A percentile compares a stretch with the other conserved stretches of the same genome.
These are phyloP conservation scores for Lithobates pipiens DNA, from an alignment of 2,797 vertebrate species.

Conservation along the genomic window DNA sequence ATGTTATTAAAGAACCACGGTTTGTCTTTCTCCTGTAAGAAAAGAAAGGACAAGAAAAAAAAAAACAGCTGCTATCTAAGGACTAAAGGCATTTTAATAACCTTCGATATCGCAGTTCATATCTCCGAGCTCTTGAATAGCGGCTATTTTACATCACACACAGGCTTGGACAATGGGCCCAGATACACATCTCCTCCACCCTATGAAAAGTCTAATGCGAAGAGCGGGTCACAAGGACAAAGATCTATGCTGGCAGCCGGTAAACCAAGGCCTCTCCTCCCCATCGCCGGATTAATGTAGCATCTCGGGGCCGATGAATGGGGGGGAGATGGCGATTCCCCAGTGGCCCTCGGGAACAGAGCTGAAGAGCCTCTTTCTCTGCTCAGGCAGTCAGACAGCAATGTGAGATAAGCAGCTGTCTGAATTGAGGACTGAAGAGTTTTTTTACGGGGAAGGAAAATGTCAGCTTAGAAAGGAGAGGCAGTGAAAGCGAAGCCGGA, in stretches of 20 bases:
- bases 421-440: slow-evolving; percentile 52
- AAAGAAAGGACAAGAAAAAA: too few relatives aligned
- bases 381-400: slow-evolving; percentile 44
- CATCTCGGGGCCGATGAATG: slow-evolving; percentile 26
- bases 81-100: slow-evolving; percentile 1
- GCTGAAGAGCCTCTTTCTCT: slow-evolving; percentile 25
- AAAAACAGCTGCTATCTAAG: background rate
- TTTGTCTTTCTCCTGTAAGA: background rate
- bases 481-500: slow-evolving; percentile 37
- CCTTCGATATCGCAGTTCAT: slow-evolving; percentile 15
- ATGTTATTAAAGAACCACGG: background rate
- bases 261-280: slow-evolving; percentile 14
- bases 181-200: slow-evolving; percentile 37
- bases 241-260: slow-evolving; percentile 36
- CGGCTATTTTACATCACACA: slow-evolving; percentile 36
- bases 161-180: slow-evolving; percentile 20
- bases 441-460: slow-evolving; percentile 43
- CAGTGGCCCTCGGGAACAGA: slow-evolving; percentile 7
- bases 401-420: slow-evolving; percentile 55
- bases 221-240: slow-evolving; percentile 42
- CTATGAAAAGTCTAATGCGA: slow-evolving; percentile 15
- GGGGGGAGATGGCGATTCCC: slow-evolving; percentile 35
- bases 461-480: slow-evolving; percentile 50
- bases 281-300: slow-evolving; percentile 15
- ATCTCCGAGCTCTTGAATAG: slow-evolving; percentile 35